Percentiles rank a stretch among this genome's conserved stretches.
These are phyloP conservation scores for Selenia dentaria DNA, from an alignment of 2,888 invertebrate species.

Conservation along the genomic window DNA sequence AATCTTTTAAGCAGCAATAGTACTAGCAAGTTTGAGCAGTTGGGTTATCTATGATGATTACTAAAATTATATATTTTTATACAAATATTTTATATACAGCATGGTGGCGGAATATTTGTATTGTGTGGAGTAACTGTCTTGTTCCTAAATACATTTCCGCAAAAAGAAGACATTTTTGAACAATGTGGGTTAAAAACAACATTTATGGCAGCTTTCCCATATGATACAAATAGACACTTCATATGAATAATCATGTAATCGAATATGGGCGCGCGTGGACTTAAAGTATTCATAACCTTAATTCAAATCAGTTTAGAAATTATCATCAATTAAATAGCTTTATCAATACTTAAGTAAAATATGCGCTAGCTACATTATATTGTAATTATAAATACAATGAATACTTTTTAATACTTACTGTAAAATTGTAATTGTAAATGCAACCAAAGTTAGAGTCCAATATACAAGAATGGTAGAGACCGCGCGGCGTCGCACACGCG, in stretches of 20 bases:
- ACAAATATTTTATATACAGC: slow-evolving; percentile 24
- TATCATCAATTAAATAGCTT: slow-evolving; percentile 44
- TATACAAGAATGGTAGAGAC: slow-evolving; percentile 49
- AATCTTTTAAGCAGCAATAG: slow-evolving; percentile 22
- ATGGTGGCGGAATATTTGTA: slow-evolving; percentile 30
- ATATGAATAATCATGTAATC: slow-evolving; percentile 27
- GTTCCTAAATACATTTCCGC: background rate
- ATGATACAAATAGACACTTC: slow-evolving; percentile 28
- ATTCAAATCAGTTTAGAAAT: slow-evolving; percentile 27
- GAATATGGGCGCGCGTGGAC: slow-evolving; percentile 32
- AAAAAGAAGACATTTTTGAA: too few relatives aligned
- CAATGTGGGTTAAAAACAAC: background rate
- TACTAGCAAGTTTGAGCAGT: slow-evolving; percentile 22
- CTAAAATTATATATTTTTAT: slow-evolving; percentile 32
- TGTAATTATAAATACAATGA: slow-evolving; percentile 39
- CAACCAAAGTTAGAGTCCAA: slow-evolving; percentile 67
- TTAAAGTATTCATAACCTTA: slow-evolving; percentile 32
- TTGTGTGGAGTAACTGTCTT: slow-evolving; percentile 11
- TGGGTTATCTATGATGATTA: slow-evolving; percentile 27
- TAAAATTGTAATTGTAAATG: slow-evolving; percentile 42
- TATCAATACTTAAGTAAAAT: slow-evolving; percentile 55
- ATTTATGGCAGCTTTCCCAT: slow-evolving; percentile 9
- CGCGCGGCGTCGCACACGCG: slow-evolving; percentile 34
- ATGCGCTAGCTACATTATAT: slow-evolving; percentile 58
- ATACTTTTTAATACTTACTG: slow-evolving; percentile 36